Evolutionary conservation across 2,888 invertebrate species (phyloP).

Genomic region (Acanthosepion lycidas): DNA sequence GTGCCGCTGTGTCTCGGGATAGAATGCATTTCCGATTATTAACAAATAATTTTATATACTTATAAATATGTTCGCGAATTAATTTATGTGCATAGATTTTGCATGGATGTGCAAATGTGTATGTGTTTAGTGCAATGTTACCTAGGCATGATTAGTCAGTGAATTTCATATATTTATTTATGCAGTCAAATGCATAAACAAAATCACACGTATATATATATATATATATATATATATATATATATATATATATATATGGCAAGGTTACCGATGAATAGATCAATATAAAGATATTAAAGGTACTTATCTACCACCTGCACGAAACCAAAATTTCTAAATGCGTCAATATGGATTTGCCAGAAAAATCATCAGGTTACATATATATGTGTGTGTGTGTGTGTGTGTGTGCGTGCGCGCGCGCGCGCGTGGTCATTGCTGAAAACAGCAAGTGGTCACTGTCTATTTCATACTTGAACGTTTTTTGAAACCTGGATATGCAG

Average conservation of each 20-base stretch:
- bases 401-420: no score
- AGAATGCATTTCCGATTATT: neutral
- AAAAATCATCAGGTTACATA: no score
- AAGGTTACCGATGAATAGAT: no score
- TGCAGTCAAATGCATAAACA: neutral
- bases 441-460: no score
- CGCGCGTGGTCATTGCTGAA: no score
- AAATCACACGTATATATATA: neutral
- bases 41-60: neutral
- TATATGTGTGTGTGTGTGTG: no score
- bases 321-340: no score
- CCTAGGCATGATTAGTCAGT: neutral
- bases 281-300: no score
- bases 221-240: neutral
- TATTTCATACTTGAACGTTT: no score
- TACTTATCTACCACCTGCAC: no score
- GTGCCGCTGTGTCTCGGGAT: neutral
- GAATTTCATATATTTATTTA: neutral
- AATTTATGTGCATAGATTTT: neutral
- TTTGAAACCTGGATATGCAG: no score
- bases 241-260: neutral
- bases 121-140: neutral
- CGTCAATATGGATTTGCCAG: no score
- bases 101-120: neutral
- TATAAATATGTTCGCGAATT: constrained; percentile 1